Conservation (phyloP, 1,140 invertebrate species). For the Saccostrea glomerata region DNA sequence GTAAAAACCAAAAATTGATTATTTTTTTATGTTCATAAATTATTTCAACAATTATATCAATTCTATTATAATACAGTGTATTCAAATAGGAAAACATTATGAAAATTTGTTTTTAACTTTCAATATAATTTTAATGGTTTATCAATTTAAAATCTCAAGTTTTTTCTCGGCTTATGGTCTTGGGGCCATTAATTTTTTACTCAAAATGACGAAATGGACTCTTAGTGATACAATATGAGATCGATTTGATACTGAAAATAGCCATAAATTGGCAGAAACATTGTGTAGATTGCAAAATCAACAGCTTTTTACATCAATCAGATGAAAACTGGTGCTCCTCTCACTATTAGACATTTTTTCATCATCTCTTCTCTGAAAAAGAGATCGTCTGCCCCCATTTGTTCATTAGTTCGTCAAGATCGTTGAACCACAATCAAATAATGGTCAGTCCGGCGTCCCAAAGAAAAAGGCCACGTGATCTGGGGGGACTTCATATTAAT, state of each 20-base stretch:
- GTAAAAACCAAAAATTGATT: too few species aligned
- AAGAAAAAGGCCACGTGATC: neutral
- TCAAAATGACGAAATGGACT: too few species aligned
- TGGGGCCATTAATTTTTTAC: too few species aligned
- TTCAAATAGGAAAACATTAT: too few species aligned
- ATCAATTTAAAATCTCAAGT: too few species aligned
- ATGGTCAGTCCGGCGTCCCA: neutral
- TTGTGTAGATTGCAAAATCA: neutral
- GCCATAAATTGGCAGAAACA: neutral
- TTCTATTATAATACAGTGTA: too few species aligned
- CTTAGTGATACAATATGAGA: too few species aligned
- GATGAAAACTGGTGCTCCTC: neutral
- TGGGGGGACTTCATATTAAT: slow-evolving; percentile 18
- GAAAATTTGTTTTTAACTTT: too few species aligned
- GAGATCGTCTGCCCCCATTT: neutral
- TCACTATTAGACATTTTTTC: neutral
- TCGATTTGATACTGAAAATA: neutral
- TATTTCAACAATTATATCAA: too few species aligned
- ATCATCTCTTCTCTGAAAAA: neutral
- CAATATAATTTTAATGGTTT: too few species aligned
- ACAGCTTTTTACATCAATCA: slow-evolving; percentile 1
- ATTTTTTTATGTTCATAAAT: too few species aligned
- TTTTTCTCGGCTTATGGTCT: too few species aligned
- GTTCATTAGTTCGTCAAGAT: slow-evolving; percentile 3
- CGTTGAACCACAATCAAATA: neutral